These are phyloP conservation scores for Malthinus seriepunctatus DNA, from an alignment of 2,888 invertebrate species.

Conservation along the genomic window DNA sequence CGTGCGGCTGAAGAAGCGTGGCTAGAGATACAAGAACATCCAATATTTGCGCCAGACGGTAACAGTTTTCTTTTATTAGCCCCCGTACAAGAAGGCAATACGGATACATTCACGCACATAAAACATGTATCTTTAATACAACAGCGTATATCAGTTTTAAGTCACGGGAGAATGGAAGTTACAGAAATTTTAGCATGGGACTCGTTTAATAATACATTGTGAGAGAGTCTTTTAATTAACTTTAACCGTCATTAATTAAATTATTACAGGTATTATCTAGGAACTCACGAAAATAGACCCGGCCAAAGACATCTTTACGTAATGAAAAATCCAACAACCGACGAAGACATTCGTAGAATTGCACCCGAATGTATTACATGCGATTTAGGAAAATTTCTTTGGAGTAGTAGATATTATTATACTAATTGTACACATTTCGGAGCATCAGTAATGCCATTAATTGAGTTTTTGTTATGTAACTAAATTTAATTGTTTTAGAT, in stretches of 20 bases:
- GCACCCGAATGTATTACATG: constrained; percentile 88
- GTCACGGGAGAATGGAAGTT: constrained; percentile 86
- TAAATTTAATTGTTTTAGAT: constrained; percentile 39
- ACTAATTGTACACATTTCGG: constrained; percentile 87
- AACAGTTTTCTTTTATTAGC: constrained; percentile 82
- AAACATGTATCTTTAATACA: constrained; percentile 83
- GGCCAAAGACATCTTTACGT: constrained; percentile 89
- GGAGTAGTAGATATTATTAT: constrained; percentile 80
- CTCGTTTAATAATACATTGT: constrained; percentile 79
- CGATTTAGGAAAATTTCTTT: constrained; percentile 72
- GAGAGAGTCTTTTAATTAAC: constrained; percentile 44
- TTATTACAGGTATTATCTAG: constrained; percentile 57
- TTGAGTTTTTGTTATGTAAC: constrained; percentile 9
- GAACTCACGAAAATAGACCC: constrained; percentile 80
- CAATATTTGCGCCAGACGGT: constrained; percentile 82
- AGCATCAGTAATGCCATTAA: constrained; percentile 65
- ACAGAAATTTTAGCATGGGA: constrained; percentile 84
- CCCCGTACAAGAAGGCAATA: constrained; percentile 81
- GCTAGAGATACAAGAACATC: constrained; percentile 84
- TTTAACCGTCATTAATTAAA: not conserved
- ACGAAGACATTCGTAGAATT: constrained; percentile 66
- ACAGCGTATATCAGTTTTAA: constrained; percentile 81
- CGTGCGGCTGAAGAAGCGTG: constrained; percentile 83
- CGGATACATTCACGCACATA: constrained; percentile 86
- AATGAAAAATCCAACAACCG: constrained; percentile 74